phyloP scores from a whole-genome alignment of 2,113 vertebrate species.

The Rhombomys opimus region DNA sequence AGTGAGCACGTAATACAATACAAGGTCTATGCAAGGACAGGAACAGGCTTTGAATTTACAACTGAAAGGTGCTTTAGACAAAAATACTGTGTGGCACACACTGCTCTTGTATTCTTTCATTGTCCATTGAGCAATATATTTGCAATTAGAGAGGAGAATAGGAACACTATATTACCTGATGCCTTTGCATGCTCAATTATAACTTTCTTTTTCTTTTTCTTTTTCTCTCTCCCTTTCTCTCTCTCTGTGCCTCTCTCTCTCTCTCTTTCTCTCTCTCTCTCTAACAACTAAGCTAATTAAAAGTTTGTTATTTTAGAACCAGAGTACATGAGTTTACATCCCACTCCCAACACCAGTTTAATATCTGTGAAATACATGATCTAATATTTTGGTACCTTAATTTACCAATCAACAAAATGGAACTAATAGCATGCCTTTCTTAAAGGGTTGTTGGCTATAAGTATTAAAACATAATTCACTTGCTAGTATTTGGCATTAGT shows the following conservation, averaged over 20 bases:
- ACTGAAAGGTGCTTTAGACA: background rate
- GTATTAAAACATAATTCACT: slow-evolving; percentile 53
- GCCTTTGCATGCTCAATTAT: background rate
- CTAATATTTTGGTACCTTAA: slow-evolving; percentile 23
- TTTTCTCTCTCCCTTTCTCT: background rate
- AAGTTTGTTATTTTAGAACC: slow-evolving; percentile 7
- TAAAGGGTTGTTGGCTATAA: background rate
- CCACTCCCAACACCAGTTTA: background rate
- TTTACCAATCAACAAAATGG: slow-evolving; percentile 38
- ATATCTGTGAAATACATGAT: slow-evolving; percentile 37
- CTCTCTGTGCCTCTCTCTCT: background rate
- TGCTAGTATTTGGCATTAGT: slow-evolving; percentile 10
- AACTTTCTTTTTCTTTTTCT: background rate
- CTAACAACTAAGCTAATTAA: slow-evolving; percentile 14
- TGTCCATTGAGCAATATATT: slow-evolving; percentile 1
- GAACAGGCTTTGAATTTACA: slow-evolving; percentile 7
- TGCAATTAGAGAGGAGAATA: background rate
- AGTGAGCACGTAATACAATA: background rate
- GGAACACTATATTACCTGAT: slow-evolving; percentile 8
- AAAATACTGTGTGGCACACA: background rate
- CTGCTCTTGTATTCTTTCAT: background rate
- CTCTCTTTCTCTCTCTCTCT: background rate
- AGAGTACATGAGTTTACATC: slow-evolving; percentile 22
- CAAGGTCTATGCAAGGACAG: background rate
- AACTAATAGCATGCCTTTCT: slow-evolving; percentile 25